Base-by-base conservation (phyloP, 2,888 invertebrate genomes). In the Cataglyphis rosenhaueri region DNA sequence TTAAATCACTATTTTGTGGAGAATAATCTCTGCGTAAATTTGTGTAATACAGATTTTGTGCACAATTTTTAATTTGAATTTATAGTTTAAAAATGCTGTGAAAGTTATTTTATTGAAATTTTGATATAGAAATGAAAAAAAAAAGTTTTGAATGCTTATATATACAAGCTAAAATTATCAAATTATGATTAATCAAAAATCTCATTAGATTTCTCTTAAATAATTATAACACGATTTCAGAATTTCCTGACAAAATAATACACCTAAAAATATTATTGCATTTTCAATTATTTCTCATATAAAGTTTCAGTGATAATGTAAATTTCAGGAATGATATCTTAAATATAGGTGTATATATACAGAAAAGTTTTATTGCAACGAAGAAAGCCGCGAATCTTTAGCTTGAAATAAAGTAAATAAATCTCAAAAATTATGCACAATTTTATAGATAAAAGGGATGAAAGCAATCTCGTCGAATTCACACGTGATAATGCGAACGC, bases 391-490 rank as follows among this genome's bases (percentile, higher is more conserved):
- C 18, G 5, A 62, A 21, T 21, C 32, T 74, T 15, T 5, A 61
- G n/a, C 21, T n/a, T 6, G 15, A 75, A 32, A 32, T 35, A 64
- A 48, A 25, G 1, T 3, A 10, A 9, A 52, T 52, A 73, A 61
- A 44, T 41, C 8, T 35, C 9, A 10, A 52, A 52, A 59, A 38
- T 64, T 10, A 32, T 73, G 64, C 35, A 65, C 25, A 35, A 18
- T 35, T 62, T 5, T 61, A 8, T 35, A 10, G 6, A 18, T 48
- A 41, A 38, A 21, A 32, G 9, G n/a, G 8, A 1, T 18, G n/a
- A 55, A 52, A n/a, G n/a, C 21, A 66, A 68, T 57, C 15, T 41
- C 76, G 68, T 0, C 41, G 68, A 73, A 55, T 66, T 78, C 1
- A 21, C 1, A 21, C 4, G 29, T 61, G 15, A 48, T 21, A 32